A percentile compares a stretch with the other conserved stretches of the same genome.
Evolutionary conservation across 2,888 invertebrate genomes (phyloP).

Genomic region (Brenthis hecate): DNA sequence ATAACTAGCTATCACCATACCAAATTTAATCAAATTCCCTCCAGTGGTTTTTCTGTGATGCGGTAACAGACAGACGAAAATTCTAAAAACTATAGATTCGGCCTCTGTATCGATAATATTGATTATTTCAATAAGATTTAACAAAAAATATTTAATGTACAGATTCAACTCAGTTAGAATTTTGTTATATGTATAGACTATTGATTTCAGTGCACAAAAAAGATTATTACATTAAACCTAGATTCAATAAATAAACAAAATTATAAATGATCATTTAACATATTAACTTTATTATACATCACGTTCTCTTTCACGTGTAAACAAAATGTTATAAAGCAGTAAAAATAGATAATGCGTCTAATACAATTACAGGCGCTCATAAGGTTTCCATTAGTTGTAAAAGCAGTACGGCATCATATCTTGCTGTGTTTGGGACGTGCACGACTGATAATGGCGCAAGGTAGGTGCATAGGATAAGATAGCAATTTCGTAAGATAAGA

Average conservation of each 20-base stretch:
- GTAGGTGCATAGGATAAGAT: conserved; percentile 43
- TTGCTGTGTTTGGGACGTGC: conserved; percentile 40
- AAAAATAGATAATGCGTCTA: conserved; percentile 54
- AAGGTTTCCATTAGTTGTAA: conserved; percentile 49
- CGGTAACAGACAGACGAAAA: too few relatives aligned
- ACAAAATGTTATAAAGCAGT: conserved; percentile 29
- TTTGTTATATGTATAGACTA: too few relatives aligned
- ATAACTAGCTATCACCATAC: too few relatives aligned
- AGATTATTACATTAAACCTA: too few relatives aligned
- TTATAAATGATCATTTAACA: not conserved
- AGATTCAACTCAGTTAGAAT: too few relatives aligned
- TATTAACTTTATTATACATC: not conserved
- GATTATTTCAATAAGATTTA: too few relatives aligned
- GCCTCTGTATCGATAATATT: too few relatives aligned
- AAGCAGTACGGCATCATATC: conserved; percentile 47
- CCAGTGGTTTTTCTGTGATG: too few relatives aligned
- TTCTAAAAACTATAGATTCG: too few relatives aligned
- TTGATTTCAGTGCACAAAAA: too few relatives aligned
- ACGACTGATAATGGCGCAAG: conserved; percentile 47
- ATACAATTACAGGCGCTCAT: conserved; percentile 53
- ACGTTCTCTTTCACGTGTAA: conserved; percentile 28
- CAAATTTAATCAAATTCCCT: too few relatives aligned
- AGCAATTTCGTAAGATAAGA: conserved; percentile 26
- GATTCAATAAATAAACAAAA: not conserved
- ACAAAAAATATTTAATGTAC: too few relatives aligned